These are phyloP conservation scores for Drosophila ambigua DNA, from an alignment of 1,140 invertebrate genomes.

Conservation along the genomic window DNA sequence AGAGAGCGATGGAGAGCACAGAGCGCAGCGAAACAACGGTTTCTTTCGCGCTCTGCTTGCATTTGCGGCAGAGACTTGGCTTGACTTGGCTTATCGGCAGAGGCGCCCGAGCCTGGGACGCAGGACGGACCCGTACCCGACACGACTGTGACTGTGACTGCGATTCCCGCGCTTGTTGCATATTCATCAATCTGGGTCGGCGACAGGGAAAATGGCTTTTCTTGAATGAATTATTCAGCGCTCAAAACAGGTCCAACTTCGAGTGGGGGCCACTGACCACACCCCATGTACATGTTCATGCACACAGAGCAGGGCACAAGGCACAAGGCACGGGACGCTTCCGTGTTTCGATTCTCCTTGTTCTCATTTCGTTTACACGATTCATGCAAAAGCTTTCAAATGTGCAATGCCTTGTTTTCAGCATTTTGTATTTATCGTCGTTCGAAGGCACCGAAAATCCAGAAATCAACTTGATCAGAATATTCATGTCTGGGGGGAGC, in stretches of 20 bases:
- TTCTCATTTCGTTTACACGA: constrained; percentile 39
- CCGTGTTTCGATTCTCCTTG: constrained; percentile 22
- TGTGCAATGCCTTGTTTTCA: constrained; percentile 40
- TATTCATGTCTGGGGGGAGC: too few relatives aligned
- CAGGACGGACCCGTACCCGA: constrained; percentile 9
- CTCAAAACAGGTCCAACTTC: constrained; percentile 42
- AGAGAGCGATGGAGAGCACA: constrained; percentile 2
- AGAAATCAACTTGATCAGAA: constrained; percentile 13
- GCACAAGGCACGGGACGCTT: constrained; percentile 19
- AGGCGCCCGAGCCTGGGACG: neutral
- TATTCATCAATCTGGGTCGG: constrained; percentile 58
- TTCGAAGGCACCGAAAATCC: constrained; percentile 58
- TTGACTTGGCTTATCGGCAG: neutral
- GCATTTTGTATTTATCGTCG: constrained; percentile 32
- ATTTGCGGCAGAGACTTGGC: neutral
- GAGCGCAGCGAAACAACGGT: too few relatives aligned
- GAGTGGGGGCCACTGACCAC: constrained; percentile 64
- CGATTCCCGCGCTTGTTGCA: constrained; percentile 41
- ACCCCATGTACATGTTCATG: constrained; percentile 48
- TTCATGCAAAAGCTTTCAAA: constrained; percentile 54
- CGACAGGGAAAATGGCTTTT: constrained; percentile 68
- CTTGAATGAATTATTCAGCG: constrained; percentile 79
- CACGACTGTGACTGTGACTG: too few relatives aligned
- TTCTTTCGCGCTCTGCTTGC: neutral
- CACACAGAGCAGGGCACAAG: neutral